Conservation (phyloP, 2,888 invertebrate species). For the Lasioglossum marginatum region DNA sequence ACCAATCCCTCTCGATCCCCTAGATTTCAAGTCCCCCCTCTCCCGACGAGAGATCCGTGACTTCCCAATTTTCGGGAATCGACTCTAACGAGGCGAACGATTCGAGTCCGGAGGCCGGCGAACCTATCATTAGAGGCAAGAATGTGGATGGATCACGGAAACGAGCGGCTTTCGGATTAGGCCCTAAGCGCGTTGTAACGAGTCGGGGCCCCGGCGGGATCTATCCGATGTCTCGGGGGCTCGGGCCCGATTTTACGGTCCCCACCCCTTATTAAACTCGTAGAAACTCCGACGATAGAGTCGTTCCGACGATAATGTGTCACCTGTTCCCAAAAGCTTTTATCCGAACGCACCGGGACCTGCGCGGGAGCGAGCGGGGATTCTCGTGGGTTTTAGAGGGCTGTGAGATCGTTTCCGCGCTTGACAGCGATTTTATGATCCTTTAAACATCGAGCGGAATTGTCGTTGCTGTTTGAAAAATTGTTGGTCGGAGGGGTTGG, state of each 20-base stretch:
- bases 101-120: neutral
- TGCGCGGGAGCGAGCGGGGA: neutral
- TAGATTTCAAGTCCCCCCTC: neutral
- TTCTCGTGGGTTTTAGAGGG: neutral
- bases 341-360: neutral
- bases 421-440: constrained; percentile 21
- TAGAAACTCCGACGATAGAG: constrained; percentile 35
- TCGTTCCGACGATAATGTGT: constrained; percentile 42
- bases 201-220: constrained; percentile 9
- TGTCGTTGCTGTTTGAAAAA: neutral
- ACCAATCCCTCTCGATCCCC: neutral
- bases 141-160: constrained; percentile 52
- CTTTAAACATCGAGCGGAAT: constrained; percentile 4
- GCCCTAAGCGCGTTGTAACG: constrained; percentile 56
- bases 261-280: constrained; percentile 20
- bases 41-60: neutral
- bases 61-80: constrained; percentile 5
- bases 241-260: constrained; percentile 25
- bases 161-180: constrained; percentile 37
- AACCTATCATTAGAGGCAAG: constrained; percentile 47
- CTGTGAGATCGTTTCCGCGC: neutral
- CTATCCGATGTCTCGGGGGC: constrained; percentile 31
- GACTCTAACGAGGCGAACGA: constrained; percentile 15
- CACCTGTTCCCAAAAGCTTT: constrained; percentile 10
- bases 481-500: no score